Evolutionary conservation across 2,888 invertebrate genomes (phyloP).

Genomic region (Melanchra persicariae): DNA sequence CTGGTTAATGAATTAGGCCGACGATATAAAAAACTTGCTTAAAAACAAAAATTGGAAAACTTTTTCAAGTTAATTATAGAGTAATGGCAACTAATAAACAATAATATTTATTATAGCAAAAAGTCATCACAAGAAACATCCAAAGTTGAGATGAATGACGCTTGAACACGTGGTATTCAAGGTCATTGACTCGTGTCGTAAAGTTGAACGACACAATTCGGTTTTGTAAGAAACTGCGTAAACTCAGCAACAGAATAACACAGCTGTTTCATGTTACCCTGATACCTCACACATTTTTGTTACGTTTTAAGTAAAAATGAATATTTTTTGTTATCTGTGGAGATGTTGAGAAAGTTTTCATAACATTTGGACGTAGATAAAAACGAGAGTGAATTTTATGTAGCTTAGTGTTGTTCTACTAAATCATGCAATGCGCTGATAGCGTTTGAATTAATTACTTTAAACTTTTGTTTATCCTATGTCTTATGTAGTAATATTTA

Average conservation of each 20-base stretch:
- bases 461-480: not conserved
- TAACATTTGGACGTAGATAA: not conserved
- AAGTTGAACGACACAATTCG: slow-evolving; percentile 63
- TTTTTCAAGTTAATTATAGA: not conserved
- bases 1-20: too few species aligned
- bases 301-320: slow-evolving; percentile 76
- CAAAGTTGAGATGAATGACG: slow-evolving; percentile 11
- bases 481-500: too few species aligned
- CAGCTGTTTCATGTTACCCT: slow-evolving; percentile 72
- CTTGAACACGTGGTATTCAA: slow-evolving; percentile 20
- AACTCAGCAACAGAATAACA: slow-evolving; percentile 60
- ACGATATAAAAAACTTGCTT: too few species aligned
- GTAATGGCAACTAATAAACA: too few species aligned
- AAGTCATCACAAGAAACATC: not conserved
- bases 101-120: too few species aligned
- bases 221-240: slow-evolving; percentile 66
- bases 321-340: slow-evolving; percentile 64
- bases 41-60: too few species aligned
- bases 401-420: not conserved
- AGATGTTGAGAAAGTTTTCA: slow-evolving; percentile 32
- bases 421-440: not conserved
- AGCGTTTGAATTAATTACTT: not conserved
- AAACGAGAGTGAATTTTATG: not conserved
- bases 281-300: slow-evolving; percentile 75
- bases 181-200: slow-evolving; percentile 47